phyloP scores from a whole-genome alignment of 2,113 vertebrate genomes.

The Trogon melanurus region DNA sequence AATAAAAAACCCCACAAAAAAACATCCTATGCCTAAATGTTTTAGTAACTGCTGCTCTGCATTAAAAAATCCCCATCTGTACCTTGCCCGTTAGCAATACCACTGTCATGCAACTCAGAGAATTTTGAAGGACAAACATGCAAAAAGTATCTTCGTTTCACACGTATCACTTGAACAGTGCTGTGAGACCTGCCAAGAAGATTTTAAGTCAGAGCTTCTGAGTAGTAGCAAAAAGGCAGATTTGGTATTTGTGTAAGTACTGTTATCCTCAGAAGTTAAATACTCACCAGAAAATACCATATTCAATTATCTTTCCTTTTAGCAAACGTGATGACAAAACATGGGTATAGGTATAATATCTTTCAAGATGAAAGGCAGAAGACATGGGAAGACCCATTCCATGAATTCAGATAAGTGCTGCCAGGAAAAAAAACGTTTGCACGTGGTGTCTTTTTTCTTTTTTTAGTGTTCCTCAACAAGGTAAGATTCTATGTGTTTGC shows the following conservation, averaged over 20 bases:
- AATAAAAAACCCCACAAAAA: too few species aligned
- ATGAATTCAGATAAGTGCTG: not conserved
- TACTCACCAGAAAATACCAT: not conserved
- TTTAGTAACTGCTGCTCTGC: not conserved
- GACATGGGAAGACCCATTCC: not conserved
- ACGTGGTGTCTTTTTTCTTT: not conserved
- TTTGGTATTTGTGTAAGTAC: not conserved
- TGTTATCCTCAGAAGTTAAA: not conserved
- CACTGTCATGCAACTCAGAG: not conserved
- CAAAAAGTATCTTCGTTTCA: not conserved
- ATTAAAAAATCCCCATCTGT: not conserved
- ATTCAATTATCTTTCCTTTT: not conserved
- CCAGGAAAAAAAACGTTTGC: not conserved
- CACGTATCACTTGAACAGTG: not conserved
- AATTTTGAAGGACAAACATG: not conserved
- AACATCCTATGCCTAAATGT: not conserved
- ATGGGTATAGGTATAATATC: not conserved
- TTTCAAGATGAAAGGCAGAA: not conserved
- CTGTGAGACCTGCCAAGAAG: not conserved
- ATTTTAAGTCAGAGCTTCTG: not conserved
- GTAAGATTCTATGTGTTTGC: not conserved
- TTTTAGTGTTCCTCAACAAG: not conserved
- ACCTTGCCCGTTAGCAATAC: not conserved
- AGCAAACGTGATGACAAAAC: not conserved
- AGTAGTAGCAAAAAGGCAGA: not conserved